Base-by-base conservation (phyloP, 2,888 invertebrate genomes). In the Anthrax anthrax region DNA sequence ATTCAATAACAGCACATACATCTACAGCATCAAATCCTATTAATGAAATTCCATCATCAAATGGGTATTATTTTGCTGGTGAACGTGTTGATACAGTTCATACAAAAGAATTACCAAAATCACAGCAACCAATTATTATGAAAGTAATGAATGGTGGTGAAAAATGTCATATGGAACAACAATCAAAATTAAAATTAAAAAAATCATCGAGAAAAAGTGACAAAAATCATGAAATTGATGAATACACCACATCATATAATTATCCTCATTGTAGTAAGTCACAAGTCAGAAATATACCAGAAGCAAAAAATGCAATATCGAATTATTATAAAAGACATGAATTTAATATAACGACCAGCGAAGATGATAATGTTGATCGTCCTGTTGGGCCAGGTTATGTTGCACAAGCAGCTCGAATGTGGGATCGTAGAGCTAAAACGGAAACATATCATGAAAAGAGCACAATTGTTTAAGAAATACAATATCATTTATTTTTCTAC, bases 21-120 rank as follows among this genome's bases (percentile, higher is more conserved):
- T 47, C 48, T 44, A 46, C 50, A 16, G 48, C 43, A 2, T n/a
- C n/a, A n/a, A n/a, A n/a, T n/a, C n/a, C n/a, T n/a, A n/a, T n/a
- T n/a, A 49, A 51, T 23, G 42, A 42, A 23, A 23, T 36, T 6
- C 41, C 49, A 13, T 48, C 49, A 44, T 16, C 45, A 14, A 51
- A 51, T 47, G 52, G 52, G 3, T 37, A 51, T 17, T 54, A 52
- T 48, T 51, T 50, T 40, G 3, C 49, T 2, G 49, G 48, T 17
- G 51, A 52, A 44, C 45, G 47, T 42, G 48, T 52, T 3, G 55
- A 56, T 46, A 42, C 50, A 8, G 53, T 55, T 16, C 50, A 55
- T 37, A 46, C 52, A 2, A 48, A 50, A 44, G 49, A 40, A 3
- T 47, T 53, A 29, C 56, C 55, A 36, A 43, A 17, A 10, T 40